phyloP scores from a whole-genome alignment of 92 coral and sea anemone species.

The Pocillopora grandis region DNA sequence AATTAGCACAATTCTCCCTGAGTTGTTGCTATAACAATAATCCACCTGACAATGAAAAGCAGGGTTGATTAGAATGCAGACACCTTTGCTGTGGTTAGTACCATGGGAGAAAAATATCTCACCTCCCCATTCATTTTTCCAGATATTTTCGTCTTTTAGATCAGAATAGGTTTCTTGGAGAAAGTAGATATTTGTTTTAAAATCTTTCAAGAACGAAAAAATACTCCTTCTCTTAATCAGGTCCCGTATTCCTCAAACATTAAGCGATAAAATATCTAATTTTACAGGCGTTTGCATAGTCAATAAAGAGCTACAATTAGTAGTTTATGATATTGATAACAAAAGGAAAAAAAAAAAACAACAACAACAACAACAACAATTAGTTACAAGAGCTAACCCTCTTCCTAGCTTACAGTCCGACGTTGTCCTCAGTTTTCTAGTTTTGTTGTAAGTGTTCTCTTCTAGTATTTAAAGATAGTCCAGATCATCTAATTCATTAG shows the following conservation, averaged over 20 bases:
- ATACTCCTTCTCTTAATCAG: not conserved
- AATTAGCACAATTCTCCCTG: too few species aligned
- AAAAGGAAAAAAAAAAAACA: not conserved
- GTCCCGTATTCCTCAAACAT: not conserved
- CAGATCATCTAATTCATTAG: too few species aligned
- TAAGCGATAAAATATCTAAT: not conserved
- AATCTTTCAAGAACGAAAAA: not conserved
- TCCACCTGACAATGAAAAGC: not conserved
- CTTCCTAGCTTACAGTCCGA: too few species aligned
- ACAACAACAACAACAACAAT: not conserved
- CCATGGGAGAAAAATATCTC: slow-evolving; percentile 1
- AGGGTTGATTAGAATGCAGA: not conserved
- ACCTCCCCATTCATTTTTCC: not conserved
- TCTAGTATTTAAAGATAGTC: too few species aligned
- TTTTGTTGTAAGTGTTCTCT: too few species aligned
- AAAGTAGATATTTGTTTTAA: too few species aligned
- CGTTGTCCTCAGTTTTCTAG: too few species aligned
- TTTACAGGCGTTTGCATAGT: not conserved
- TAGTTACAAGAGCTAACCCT: not conserved
- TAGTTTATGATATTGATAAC: not conserved
- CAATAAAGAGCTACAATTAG: not conserved
- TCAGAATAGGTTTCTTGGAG: too few species aligned
- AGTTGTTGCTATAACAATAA: not conserved
- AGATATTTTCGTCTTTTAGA: not conserved
- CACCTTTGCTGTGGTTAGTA: not conserved